Percentiles rank a stretch among this genome's conserved stretches.
These are phyloP conservation scores for Trissolcus basalis DNA, from an alignment of 1,140 invertebrate genomes.

Conservation along the genomic window DNA sequence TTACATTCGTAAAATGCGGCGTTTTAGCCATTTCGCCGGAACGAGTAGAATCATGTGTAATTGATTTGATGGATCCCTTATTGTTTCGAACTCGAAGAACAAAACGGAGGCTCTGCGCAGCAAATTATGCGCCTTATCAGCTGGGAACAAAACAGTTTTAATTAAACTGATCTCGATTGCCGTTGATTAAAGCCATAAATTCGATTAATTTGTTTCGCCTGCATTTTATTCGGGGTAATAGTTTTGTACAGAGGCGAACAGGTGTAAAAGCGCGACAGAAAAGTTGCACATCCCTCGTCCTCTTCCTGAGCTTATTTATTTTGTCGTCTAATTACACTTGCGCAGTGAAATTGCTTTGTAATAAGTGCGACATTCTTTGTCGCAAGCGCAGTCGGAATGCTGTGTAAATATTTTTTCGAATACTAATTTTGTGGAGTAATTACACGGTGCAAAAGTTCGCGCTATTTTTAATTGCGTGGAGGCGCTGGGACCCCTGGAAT, in stretches of 20 bases:
- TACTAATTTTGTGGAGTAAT: conserved; percentile 41
- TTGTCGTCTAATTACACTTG: conserved; percentile 41
- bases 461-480: conserved; percentile 25
- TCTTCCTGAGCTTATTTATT: conserved; percentile 34
- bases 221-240: conserved; percentile 16
- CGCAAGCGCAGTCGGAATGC: conserved; percentile 23
- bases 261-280: conserved; percentile 7
- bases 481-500: conserved; percentile 1
- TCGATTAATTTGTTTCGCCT: conserved; percentile 22
- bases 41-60: conserved; percentile 42
- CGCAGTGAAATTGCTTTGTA: conserved; percentile 41
- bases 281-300: conserved; percentile 5
- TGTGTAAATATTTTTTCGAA: conserved; percentile 48
- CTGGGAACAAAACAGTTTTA: conserved; percentile 33
- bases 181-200: conserved; percentile 37
- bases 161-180: conserved; percentile 30
- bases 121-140: conserved; percentile 43
- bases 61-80: conserved; percentile 52
- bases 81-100: conserved; percentile 29
- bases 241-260: not conserved
- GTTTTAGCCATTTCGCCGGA: conserved; percentile 24
- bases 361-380: conserved; percentile 48
- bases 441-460: conserved; percentile 10
- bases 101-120: conserved; percentile 7
- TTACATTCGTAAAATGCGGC: conserved; percentile 54